phyloP scores from a whole-genome alignment of 1,140 invertebrate species.

The Mizuhopecten yessoensis region DNA sequence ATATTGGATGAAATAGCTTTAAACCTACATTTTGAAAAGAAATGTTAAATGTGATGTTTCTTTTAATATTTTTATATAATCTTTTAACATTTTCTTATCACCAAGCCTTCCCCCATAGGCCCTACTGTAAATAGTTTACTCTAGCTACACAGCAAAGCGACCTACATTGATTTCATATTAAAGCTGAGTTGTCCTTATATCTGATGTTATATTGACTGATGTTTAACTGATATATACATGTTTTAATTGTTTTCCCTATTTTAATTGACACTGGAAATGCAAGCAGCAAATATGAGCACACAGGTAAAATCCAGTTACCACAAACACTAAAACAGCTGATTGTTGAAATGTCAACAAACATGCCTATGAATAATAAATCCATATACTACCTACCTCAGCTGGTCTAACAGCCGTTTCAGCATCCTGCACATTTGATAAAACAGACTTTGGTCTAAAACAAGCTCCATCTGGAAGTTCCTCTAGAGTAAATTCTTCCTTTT shows the following conservation, averaged over 20 bases:
- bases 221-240: no score
- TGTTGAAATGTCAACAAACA: conserved; percentile 30
- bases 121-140: no score
- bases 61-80: no score
- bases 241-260: no score
- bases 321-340: conserved; percentile 37
- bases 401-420: conserved; percentile 64
- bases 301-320: background rate
- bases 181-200: no score
- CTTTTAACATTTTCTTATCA: no score
- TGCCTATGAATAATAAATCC: conserved; percentile 22
- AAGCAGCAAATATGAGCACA: background rate
- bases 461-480: conserved; percentile 76
- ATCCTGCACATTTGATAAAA: conserved; percentile 50
- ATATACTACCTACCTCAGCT: conserved; percentile 64
- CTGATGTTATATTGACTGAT: no score
- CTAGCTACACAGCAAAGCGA: no score
- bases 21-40: no score
- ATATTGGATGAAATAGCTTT: background rate
- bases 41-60: no score
- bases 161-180: no score
- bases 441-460: conserved; percentile 71
- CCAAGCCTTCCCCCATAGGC: no score
- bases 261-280: background rate
- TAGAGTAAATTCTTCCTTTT: conserved; percentile 63